phyloP scores from a whole-genome alignment of 2,888 invertebrate genomes.

The Sarcophaga variegata region DNA sequence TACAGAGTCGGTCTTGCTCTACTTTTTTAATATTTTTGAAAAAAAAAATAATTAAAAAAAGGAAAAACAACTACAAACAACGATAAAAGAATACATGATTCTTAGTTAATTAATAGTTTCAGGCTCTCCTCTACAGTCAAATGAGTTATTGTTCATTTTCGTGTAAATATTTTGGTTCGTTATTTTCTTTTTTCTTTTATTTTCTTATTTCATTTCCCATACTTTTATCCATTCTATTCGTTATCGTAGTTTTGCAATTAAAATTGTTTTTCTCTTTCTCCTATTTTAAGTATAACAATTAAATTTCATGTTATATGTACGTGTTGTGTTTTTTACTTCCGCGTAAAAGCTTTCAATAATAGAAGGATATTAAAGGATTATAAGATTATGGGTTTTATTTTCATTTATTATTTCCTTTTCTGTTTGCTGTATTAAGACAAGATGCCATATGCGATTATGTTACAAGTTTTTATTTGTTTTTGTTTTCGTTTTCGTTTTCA shows the following conservation, averaged over 20 bases:
- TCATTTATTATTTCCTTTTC: constrained; percentile 6
- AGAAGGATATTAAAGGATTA: constrained; percentile 37
- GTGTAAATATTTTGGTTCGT: neutral
- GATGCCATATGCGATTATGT: neutral
- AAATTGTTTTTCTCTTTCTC: constrained; percentile 3
- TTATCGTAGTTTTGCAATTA: constrained; percentile 36
- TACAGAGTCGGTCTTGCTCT: too few relatives aligned
- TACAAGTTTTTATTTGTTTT: too few relatives aligned
- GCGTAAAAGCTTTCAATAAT: neutral
- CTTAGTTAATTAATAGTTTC: constrained; percentile 47
- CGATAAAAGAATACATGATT: constrained; percentile 44
- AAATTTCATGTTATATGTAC: too few relatives aligned
- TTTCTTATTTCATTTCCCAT: neutral
- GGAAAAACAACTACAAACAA: constrained; percentile 7
- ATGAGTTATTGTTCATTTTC: constrained; percentile 34
- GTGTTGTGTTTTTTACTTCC: neutral
- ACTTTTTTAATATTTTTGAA: too few relatives aligned
- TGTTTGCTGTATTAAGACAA: neutral
- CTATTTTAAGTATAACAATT: neutral
- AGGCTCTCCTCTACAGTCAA: constrained; percentile 4
- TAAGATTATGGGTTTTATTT: constrained; percentile 38
- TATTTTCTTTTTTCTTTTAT: too few relatives aligned
- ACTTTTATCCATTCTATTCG: neutral
- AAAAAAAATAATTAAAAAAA: too few relatives aligned
- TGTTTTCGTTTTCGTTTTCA: too few relatives aligned